A percentile compares a stretch with the other conserved stretches of the same genome.
Evolutionary conservation across 1,140 invertebrate genomes (phyloP).

Genomic region (Radopholus similis): DNA sequence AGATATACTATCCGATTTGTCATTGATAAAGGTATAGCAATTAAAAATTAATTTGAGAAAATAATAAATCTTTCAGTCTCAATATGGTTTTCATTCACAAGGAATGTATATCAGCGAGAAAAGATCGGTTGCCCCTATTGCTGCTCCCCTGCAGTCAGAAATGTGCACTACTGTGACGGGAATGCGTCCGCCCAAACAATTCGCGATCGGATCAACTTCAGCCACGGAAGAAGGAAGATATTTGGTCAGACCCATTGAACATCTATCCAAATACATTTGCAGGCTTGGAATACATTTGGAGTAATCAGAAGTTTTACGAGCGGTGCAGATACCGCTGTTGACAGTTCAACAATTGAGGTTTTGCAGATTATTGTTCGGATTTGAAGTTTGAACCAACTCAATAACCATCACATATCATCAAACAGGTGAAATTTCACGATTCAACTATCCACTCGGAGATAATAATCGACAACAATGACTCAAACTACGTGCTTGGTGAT

Average conservation of each 20-base stretch:
- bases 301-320: conserved; percentile 16
- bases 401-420: not conserved
- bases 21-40: not conserved
- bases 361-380: conserved; percentile 14
- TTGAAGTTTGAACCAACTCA: conserved; percentile 15
- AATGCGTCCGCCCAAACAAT: conserved; percentile 17
- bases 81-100: no score
- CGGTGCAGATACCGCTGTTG: no score
- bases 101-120: no score
- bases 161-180: conserved; percentile 14
- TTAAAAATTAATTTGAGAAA: no score
- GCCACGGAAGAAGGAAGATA: conserved; percentile 3
- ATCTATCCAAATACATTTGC: not conserved
- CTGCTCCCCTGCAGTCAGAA: not conserved
- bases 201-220: conserved; percentile 21
- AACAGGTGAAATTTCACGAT: conserved; percentile 23
- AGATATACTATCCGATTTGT: not conserved
- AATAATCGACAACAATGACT: conserved; percentile 17
- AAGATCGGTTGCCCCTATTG: not conserved
- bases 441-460: conserved; percentile 24
- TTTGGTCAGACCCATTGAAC: conserved; percentile 1
- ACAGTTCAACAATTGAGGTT: conserved; percentile 22
- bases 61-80: no score
- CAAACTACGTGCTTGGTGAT: conserved; percentile 23
- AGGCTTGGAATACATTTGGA: conserved; percentile 24